Percentiles rank a stretch among this genome's conserved stretches.
These are phyloP conservation scores for Diogma glabrata DNA, from an alignment of 2,888 invertebrate genomes.

Conservation along the genomic window DNA sequence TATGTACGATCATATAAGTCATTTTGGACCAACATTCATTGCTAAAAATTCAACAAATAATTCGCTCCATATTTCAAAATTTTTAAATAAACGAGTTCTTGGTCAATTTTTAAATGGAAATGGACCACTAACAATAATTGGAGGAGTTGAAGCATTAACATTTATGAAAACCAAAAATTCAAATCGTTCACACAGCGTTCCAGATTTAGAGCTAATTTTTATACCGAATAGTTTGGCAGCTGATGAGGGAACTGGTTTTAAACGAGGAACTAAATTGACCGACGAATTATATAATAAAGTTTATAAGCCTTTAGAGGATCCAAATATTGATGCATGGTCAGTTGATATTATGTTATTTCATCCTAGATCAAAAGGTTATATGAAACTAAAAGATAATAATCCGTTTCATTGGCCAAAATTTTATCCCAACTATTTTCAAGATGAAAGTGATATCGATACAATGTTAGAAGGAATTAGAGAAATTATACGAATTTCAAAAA, in stretches of 20 bases:
- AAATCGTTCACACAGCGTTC: slow-evolving; percentile 45
- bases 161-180: slow-evolving; percentile 49
- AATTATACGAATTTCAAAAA: slow-evolving; percentile 43
- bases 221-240: slow-evolving; percentile 50
- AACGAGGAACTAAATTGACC: slow-evolving; percentile 44
- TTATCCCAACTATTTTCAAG: slow-evolving; percentile 65
- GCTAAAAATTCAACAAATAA: slow-evolving; percentile 29
- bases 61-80: slow-evolving; percentile 17
- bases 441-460: slow-evolving; percentile 49
- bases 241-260: slow-evolving; percentile 44
- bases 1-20: slow-evolving; percentile 47
- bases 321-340: slow-evolving; percentile 44
- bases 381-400: slow-evolving; percentile 55
- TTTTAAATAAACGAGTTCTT: slow-evolving; percentile 7
- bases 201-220: slow-evolving; percentile 55
- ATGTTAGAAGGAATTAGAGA: slow-evolving; percentile 50
- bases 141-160: slow-evolving; percentile 54
- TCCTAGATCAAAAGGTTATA: slow-evolving; percentile 57
- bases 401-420: slow-evolving; percentile 66
- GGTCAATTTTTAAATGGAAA: slow-evolving; percentile 28
- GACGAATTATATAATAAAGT: slow-evolving; percentile 42
- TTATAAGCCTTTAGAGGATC: slow-evolving; percentile 42
- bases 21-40: slow-evolving; percentile 37
- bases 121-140: slow-evolving; percentile 42
- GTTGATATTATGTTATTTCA: slow-evolving; percentile 56